These are phyloP conservation scores for Chlamydotis undulata DNA, from an alignment of 2,113 vertebrate genomes.

Conservation along the genomic window DNA sequence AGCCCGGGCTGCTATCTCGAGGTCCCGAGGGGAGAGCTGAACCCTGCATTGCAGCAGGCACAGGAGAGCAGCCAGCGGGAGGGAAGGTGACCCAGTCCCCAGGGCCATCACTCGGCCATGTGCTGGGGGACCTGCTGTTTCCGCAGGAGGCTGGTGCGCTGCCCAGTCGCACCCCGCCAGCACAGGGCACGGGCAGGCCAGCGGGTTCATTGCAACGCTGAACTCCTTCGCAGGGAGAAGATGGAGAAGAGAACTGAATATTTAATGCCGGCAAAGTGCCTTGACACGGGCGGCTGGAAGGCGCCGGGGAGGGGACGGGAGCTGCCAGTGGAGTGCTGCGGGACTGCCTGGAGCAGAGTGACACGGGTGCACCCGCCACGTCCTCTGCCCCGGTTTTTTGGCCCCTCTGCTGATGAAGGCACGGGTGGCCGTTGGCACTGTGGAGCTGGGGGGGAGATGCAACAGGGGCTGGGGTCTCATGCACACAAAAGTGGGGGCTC, in stretches of 20 bases:
- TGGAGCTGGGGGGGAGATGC: background rate
- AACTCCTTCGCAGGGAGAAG: background rate
- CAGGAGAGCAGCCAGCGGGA: background rate
- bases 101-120: fast-evolving
- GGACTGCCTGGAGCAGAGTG: background rate
- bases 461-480: background rate
- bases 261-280: constrained; percentile 34
- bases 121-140: background rate
- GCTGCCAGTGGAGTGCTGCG: background rate
- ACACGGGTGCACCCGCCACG: fast-evolving
- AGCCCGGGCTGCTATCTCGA: fast-evolving
- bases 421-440: fast-evolving
- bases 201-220: background rate
- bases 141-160: background rate
- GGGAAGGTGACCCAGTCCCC: background rate
- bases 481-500: fast-evolving
- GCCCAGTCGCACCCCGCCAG: fast-evolving
- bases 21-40: background rate
- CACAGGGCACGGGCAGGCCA: background rate
- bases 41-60: background rate
- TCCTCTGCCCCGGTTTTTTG: background rate
- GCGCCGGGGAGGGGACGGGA: background rate
- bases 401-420: background rate
- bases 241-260: constrained; percentile 30
- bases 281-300: background rate